These are phyloP conservation scores for Pristionchus mayeri DNA, from an alignment of 2,888 invertebrate species.

Conservation along the genomic window DNA sequence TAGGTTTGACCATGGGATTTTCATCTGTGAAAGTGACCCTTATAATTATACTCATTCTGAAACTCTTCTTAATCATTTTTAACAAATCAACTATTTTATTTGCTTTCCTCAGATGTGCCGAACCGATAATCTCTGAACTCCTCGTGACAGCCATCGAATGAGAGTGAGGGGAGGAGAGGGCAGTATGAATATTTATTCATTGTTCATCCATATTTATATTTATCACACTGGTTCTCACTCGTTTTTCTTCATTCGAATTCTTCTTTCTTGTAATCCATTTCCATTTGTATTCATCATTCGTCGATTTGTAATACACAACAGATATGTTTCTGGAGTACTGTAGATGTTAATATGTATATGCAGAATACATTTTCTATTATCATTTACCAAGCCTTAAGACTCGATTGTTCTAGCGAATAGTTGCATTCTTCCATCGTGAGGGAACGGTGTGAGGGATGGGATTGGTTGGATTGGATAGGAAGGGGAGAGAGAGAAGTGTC, in stretches of 20 bases:
- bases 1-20: too few relatives aligned
- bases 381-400: not conserved
- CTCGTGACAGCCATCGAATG: slow-evolving; percentile 63
- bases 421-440: not conserved
- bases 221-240: slow-evolving; percentile 51
- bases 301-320: slow-evolving; percentile 15
- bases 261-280: slow-evolving; percentile 36
- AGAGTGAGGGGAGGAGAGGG: slow-evolving; percentile 17
- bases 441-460: not conserved
- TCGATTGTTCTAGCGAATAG: not conserved
- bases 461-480: slow-evolving; percentile 2
- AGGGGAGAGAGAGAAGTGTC: slow-evolving; percentile 3
- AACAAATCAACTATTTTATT: too few relatives aligned
- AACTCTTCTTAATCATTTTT: too few relatives aligned
- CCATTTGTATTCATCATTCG: slow-evolving; percentile 19
- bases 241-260: slow-evolving; percentile 34
- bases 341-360: slow-evolving; percentile 36
- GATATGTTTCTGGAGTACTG: slow-evolving; percentile 25
- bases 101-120: slow-evolving; percentile 55
- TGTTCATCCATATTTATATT: not conserved
- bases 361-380: not conserved
- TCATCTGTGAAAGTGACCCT: too few relatives aligned
- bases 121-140: slow-evolving; percentile 60
- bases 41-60: too few relatives aligned
- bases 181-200: slow-evolving; percentile 31